Percentiles rank a stretch among this genome's conserved stretches.
phyloP scores from a whole-genome alignment of 35 echinoderm and acorn worm genomes.

The Chiridota heheva region DNA sequence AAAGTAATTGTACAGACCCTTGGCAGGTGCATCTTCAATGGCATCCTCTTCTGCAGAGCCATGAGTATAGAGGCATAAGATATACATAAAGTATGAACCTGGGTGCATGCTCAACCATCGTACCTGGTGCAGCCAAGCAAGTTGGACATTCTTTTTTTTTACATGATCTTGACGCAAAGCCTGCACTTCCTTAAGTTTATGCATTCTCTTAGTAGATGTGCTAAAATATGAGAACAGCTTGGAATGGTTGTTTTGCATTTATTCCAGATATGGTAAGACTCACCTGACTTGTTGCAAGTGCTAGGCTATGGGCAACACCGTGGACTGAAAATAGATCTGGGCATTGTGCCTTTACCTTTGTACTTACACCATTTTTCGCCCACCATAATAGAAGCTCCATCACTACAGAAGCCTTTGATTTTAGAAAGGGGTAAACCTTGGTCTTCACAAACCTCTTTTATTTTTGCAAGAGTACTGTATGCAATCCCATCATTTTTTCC shows the following conservation, averaged over 20 bases:
- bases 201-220: constrained; percentile 17
- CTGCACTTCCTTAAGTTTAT: constrained; percentile 34
- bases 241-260: neutral
- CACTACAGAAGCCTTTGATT: constrained; percentile 18
- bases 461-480: neutral
- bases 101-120: constrained; percentile 23
- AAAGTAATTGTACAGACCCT: neutral
- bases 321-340: neutral
- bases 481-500: neutral
- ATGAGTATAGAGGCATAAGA: constrained; percentile 2
- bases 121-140: constrained; percentile 3
- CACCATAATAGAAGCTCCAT: constrained; percentile 27
- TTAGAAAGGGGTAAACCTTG: neutral
- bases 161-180: constrained; percentile 22
- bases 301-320: constrained; percentile 22
- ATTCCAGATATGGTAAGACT: neutral
- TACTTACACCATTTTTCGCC: constrained; percentile 27
- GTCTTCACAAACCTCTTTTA: constrained; percentile 9
- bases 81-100: neutral
- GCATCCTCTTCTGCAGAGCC: neutral
- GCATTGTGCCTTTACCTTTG: neutral
- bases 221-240: constrained; percentile 22
- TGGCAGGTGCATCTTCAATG: neutral
- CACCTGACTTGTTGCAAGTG: constrained; percentile 7
- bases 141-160: constrained; percentile 16